Evolutionary conservation across 2,888 invertebrate species (phyloP).

Genomic region (Noctua janthina): DNA sequence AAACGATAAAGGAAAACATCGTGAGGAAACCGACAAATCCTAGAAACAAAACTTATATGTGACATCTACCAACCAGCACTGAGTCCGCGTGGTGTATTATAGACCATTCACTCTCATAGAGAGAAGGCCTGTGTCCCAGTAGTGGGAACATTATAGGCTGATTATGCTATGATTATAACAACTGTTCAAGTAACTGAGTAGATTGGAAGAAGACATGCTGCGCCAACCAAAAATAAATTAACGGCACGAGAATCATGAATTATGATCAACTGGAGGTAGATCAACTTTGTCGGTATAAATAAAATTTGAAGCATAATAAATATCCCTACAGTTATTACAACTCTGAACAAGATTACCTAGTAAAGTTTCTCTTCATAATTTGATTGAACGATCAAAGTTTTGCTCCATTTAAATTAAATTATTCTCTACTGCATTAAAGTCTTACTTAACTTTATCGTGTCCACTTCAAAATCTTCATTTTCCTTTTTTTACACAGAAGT

Average conservation of each 20-base stretch:
- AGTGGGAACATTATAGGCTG: too few relatives aligned
- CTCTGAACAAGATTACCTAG: constrained; percentile 12
- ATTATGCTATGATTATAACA: background rate
- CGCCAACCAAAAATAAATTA: background rate
- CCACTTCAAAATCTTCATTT: constrained; percentile 6
- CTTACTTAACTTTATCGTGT: constrained; percentile 11
- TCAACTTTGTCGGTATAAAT: background rate
- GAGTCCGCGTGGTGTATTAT: too few relatives aligned
- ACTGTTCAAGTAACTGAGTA: background rate
- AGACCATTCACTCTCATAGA: too few relatives aligned
- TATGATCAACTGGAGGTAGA: background rate
- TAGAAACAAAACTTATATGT: too few relatives aligned
- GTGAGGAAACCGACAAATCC: too few relatives aligned
- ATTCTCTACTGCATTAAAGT: constrained; percentile 11
- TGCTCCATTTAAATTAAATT: constrained; percentile 17
- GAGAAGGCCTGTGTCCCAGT: too few relatives aligned
- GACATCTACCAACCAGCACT: too few relatives aligned
- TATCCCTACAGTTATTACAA: background rate
- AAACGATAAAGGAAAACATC: too few relatives aligned
- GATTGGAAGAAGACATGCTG: background rate
- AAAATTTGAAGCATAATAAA: background rate
- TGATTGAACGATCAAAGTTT: constrained; percentile 41
- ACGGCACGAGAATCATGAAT: background rate
- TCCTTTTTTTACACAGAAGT: background rate
- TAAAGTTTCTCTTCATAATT: constrained; percentile 38